These are phyloP conservation scores for Pharmacophagus antenor DNA, from an alignment of 2,888 invertebrate species.

Conservation along the genomic window DNA sequence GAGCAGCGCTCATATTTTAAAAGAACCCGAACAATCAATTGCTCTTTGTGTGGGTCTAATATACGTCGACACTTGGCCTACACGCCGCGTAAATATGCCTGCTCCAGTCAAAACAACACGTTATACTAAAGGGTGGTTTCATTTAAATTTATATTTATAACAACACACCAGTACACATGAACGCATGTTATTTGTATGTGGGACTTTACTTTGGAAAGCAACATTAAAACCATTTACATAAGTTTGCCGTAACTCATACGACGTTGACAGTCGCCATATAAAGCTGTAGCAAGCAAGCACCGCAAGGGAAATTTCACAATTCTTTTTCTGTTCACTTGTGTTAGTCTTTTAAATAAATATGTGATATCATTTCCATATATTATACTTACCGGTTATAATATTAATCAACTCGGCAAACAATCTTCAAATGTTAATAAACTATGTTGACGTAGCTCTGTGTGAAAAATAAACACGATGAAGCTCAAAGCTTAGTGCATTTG, in stretches of 20 bases:
- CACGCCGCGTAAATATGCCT: constrained; percentile 57
- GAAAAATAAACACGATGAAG: constrained; percentile 66
- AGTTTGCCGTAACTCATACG: constrained; percentile 38
- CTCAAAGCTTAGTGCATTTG: constrained; percentile 64
- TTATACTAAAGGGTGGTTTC: constrained; percentile 69
- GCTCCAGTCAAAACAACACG: constrained; percentile 73
- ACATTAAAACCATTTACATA: constrained; percentile 48
- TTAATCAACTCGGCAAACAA: constrained; percentile 50
- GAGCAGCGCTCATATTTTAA: constrained; percentile 67
- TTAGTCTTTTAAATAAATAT: constrained; percentile 33
- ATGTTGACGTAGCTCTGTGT: constrained; percentile 65
- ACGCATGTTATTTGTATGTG: constrained; percentile 57
- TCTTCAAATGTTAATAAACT: constrained; percentile 57
- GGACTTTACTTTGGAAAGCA: constrained; percentile 43
- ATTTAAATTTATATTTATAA: constrained; percentile 76
- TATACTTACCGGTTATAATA: constrained; percentile 42
- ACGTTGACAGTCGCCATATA: constrained; percentile 21
- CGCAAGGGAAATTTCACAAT: constrained; percentile 23
- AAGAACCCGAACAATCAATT: constrained; percentile 65
- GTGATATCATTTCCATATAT: constrained; percentile 34
- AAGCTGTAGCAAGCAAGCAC: constrained; percentile 29
- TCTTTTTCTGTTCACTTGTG: constrained; percentile 12
- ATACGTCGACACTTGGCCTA: constrained; percentile 58
- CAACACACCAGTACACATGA: constrained; percentile 60
- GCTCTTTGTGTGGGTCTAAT: constrained; percentile 76